Percentiles rank a stretch among this genome's conserved stretches.
These are phyloP conservation scores for Dolichopus griseipennis DNA, from an alignment of 2,888 invertebrate genomes.

Conservation along the genomic window DNA sequence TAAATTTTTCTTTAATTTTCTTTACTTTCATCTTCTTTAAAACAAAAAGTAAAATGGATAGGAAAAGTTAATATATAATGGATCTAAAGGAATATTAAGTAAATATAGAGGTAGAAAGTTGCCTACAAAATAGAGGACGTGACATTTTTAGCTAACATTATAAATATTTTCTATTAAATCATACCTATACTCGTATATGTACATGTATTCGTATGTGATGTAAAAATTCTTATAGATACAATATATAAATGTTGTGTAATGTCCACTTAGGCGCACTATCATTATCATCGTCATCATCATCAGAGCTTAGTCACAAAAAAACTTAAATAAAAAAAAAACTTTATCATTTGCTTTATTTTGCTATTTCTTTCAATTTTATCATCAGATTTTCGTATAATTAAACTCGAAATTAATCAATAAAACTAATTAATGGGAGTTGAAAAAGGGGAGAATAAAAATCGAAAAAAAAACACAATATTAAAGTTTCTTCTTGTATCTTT, in stretches of 20 bases:
- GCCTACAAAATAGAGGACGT: too few relatives aligned
- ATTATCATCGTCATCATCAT: not conserved
- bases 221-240: not conserved
- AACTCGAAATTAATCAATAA: conserved; percentile 16
- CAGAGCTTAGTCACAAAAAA: not conserved
- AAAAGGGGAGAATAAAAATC: not conserved
- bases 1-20: too few relatives aligned
- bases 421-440: conserved; percentile 11
- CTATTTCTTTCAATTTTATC: conserved; percentile 11
- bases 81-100: too few relatives aligned
- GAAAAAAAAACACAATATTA: not conserved
- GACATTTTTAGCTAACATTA: too few relatives aligned
- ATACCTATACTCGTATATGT: too few relatives aligned
- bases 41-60: too few relatives aligned
- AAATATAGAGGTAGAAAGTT: too few relatives aligned
- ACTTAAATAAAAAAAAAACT: not conserved
- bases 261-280: not conserved
- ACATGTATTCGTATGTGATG: too few relatives aligned
- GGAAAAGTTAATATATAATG: too few relatives aligned
- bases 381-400: conserved; percentile 16
- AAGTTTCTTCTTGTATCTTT: too few relatives aligned
- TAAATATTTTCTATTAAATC: too few relatives aligned
- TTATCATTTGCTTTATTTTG: not conserved
- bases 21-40: too few relatives aligned
- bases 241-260: not conserved